Evolutionary conservation across 2,113 vertebrate genomes (phyloP).

Genomic region (Polypterus senegalus): DNA sequence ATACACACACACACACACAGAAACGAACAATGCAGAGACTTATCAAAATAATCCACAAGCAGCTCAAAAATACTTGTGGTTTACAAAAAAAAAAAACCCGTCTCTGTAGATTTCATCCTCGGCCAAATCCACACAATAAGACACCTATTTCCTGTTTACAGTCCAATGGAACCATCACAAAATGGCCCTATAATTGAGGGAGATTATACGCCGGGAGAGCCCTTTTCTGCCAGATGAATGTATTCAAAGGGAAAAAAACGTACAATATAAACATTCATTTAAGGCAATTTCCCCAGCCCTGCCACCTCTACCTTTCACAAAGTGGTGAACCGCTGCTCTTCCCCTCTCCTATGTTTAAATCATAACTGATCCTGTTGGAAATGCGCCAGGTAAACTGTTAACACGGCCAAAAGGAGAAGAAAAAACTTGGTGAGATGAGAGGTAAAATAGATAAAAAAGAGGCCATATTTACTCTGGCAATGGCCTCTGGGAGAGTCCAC

Average conservation of each 20-base stretch:
- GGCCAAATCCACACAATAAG: slow-evolving; percentile 5
- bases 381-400: too few species aligned
- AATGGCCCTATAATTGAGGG: background rate
- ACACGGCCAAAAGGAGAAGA: too few species aligned
- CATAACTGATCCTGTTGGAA: background rate
- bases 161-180: background rate
- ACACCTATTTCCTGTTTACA: slow-evolving; percentile 8
- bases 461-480: too few species aligned
- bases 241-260: background rate
- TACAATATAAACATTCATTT: background rate
- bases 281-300: background rate
- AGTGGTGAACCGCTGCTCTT: background rate
- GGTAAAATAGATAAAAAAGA: too few species aligned
- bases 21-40: too few species aligned
- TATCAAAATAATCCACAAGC: background rate
- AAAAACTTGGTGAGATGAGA: too few species aligned
- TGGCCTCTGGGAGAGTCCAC: too few species aligned
- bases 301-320: background rate
- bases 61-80: slow-evolving; percentile 2
- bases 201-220: background rate
- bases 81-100: background rate
- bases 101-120: background rate
- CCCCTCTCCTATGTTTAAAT: background rate
- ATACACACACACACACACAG: too few species aligned
- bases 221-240: slow-evolving; percentile 2